Percentiles rank a stretch among this genome's conserved stretches.
phyloP scores from a whole-genome alignment of 2,113 vertebrate genomes.

The Callaeas wilsoni region DNA sequence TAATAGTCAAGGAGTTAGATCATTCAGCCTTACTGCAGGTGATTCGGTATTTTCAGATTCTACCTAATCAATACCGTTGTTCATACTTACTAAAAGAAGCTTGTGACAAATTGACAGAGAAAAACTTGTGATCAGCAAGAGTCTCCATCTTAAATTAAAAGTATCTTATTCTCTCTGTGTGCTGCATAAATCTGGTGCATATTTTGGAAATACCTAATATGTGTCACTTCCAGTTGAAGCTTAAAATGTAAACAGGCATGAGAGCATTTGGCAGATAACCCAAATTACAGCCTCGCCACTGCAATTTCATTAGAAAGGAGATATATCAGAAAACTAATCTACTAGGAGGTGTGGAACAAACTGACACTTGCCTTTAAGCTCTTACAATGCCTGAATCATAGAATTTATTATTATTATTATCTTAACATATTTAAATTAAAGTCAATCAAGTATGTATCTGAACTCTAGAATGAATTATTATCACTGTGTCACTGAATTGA shows the following conservation, averaged over 20 bases:
- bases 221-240: background rate
- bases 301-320: background rate
- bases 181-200: background rate
- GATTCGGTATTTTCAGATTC: background rate
- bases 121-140: background rate
- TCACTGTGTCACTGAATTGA: background rate
- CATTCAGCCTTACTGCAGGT: background rate
- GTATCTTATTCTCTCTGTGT: background rate
- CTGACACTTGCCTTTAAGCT: conserved; percentile 15
- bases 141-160: background rate
- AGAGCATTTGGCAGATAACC: conserved; percentile 18
- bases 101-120: background rate
- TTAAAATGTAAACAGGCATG: background rate
- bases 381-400: conserved; percentile 1
- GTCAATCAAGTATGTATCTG: conserved; percentile 11
- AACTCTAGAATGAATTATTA: conserved; percentile 35
- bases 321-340: background rate
- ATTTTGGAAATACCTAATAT: conserved; percentile 2
- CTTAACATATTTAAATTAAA: conserved; percentile 13
- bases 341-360: background rate
- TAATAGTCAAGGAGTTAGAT: background rate
- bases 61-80: background rate
- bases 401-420: conserved; percentile 30
- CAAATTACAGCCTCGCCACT: background rate
- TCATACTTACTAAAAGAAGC: background rate